Conservation (phyloP, 2,113 vertebrate species). For the rat (Rattus norvegicus) region DNA sequence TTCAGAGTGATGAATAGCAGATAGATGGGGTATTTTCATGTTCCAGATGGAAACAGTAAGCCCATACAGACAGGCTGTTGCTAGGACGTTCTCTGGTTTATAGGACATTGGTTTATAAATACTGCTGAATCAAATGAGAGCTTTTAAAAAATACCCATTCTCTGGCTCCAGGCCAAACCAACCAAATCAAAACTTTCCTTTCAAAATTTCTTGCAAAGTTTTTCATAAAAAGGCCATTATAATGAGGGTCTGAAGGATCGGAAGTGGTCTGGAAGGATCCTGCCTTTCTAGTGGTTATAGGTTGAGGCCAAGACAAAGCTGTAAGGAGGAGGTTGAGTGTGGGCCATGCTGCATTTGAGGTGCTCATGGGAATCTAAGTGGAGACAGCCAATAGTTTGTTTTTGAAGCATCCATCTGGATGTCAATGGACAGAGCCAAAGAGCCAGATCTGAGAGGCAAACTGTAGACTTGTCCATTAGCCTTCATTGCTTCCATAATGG, state of each 20-base stretch:
- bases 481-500: background rate
- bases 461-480: background rate
- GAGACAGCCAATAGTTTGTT: background rate
- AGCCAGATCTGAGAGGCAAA: background rate
- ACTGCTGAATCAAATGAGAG: conserved; percentile 35
- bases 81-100: conserved; percentile 43
- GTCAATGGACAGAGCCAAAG: background rate
- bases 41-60: conserved; percentile 48
- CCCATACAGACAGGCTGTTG: conserved; percentile 18
- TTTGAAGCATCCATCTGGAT: background rate
- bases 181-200: conserved; percentile 57
- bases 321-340: background rate
- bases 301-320: background rate
- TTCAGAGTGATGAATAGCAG: conserved; percentile 45
- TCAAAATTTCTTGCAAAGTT: conserved; percentile 12
- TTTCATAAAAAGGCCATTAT: background rate
- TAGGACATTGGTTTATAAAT: conserved; percentile 61
- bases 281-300: background rate
- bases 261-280: background rate
- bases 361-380: background rate
- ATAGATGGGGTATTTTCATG: conserved; percentile 41
- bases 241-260: background rate
- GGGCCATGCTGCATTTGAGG: background rate
- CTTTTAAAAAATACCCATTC: conserved; percentile 37
- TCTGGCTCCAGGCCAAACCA: conserved; percentile 37